phyloP scores from a whole-genome alignment of 2,888 invertebrate species.

The Branchellion lobata region DNA sequence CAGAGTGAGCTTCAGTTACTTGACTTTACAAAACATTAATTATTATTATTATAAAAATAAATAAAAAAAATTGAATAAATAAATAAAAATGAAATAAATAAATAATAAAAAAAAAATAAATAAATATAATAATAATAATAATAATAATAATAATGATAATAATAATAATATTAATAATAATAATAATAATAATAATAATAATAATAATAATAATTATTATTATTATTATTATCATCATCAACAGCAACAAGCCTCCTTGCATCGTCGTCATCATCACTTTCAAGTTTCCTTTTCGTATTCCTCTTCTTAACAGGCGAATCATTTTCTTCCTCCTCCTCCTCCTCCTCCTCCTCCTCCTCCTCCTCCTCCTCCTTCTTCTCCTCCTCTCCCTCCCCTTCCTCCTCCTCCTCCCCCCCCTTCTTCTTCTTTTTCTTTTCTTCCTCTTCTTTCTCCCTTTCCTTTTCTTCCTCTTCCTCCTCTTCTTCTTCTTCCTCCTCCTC shows the following conservation, averaged over 20 bases:
- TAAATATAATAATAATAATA: not conserved
- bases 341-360: not conserved
- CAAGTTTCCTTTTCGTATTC: not conserved
- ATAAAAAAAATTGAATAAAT: too few relatives aligned
- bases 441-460: not conserved
- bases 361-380: not conserved
- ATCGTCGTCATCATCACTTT: conserved; percentile 5
- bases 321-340: not conserved
- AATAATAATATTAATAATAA: not conserved
- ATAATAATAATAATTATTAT: not conserved
- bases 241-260: not conserved
- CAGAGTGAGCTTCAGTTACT: too few relatives aligned
- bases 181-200: not conserved
- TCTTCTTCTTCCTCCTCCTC: conserved; percentile 16
- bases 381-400: not conserved
- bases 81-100: not conserved
- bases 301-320: not conserved
- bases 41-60: not conserved
- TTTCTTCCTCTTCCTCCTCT: not conserved
- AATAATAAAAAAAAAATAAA: not conserved
- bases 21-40: not conserved
- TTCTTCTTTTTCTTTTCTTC: not conserved
- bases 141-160: not conserved
- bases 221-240: too few relatives aligned
- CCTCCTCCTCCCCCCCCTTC: not conserved